These are phyloP conservation scores for Oncorhynchus masou DNA, from an alignment of 2,113 vertebrate species.

Conservation along the genomic window DNA sequence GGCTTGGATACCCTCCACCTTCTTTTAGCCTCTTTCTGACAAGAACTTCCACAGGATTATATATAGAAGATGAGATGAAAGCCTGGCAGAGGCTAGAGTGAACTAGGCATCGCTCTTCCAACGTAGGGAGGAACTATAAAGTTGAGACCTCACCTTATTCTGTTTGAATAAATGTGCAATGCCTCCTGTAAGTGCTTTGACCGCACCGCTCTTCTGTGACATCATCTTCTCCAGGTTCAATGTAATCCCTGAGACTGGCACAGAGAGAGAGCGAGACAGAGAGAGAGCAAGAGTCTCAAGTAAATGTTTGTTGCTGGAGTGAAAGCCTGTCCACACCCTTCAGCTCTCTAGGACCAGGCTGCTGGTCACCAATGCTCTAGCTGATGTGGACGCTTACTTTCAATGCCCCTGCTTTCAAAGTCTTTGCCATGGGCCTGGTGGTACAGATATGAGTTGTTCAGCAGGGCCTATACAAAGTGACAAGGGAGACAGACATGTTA, in stretches of 20 bases:
- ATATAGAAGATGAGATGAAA: too few species aligned
- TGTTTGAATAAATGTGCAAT: slow-evolving; percentile 98
- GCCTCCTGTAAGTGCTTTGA: slow-evolving; percentile 93
- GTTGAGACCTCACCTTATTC: slow-evolving; percentile 83
- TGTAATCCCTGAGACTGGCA: slow-evolving; percentile 83
- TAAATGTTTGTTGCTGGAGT: background rate
- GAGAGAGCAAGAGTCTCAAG: background rate
- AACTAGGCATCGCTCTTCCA: background rate
- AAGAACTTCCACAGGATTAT: too few species aligned
- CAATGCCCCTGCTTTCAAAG: slow-evolving; percentile 94
- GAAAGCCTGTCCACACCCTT: background rate
- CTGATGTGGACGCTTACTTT: slow-evolving; percentile 80
- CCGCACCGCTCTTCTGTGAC: slow-evolving; percentile 94
- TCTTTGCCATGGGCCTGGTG: slow-evolving; percentile 96
- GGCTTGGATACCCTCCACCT: too few species aligned
- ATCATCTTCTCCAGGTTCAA: slow-evolving; percentile 99
- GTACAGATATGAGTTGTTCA: slow-evolving; percentile 96
- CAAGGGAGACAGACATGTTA: slow-evolving; percentile 1
- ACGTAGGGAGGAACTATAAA: too few species aligned
- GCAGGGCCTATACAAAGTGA: slow-evolving; percentile 78
- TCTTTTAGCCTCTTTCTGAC: too few species aligned
- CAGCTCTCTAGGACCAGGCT: background rate
- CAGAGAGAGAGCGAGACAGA: too few species aligned
- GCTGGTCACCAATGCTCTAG: too few species aligned
- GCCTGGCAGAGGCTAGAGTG: too few species aligned